Evolutionary conservation across 2,888 invertebrate species (phyloP), one percentile per base, ranked within the genome.

Genomic region (Anoplius nigerrimus): DNA sequence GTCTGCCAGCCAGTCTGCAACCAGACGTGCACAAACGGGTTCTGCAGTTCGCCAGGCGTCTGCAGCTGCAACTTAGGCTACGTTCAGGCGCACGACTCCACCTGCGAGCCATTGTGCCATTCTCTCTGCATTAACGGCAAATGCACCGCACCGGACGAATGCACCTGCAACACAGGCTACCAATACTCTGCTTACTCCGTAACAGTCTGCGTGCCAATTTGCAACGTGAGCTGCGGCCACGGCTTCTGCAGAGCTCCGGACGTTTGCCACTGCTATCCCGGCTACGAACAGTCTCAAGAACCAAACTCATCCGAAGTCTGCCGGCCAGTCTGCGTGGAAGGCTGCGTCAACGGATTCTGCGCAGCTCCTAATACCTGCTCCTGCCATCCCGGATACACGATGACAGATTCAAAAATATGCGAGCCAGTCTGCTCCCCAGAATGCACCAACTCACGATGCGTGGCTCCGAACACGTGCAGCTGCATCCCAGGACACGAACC

Each of bases 191-290:
- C 86, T 53, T 74, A 68, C 20, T 63, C 68, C 2, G 18, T 60
- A 1, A 78, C 13, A 82, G 90, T 91, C 59, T 93, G 93, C 74
- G 79, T 90, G 5, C 91, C 93, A 0, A 88, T 91, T 74, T 95
- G 95, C 77, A 90, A 92, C 0, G 91, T 91, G 20, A 94, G 94
- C 1, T 95, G 95, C 78, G 11, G 2, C 11, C 11, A 72, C 51
- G 81, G 78, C 2, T 34, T 0, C 13, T 82, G 82, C 58, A 45
- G 24, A 0, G 65, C 61, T 0, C 79, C 82, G 0, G 45, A 76
- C 16, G n/a, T 22, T 0, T 82, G 81, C 20, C 57, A 42, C 0
- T 81, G 81, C 24, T 6, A 71, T 0, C 0, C 6, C 0, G 79
- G 79, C 18, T 77, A 80, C 16, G n/a, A 24, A 0, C 1, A 2